phyloP scores from a whole-genome alignment of 2,888 invertebrate species.

The Ethmia dodecea region DNA sequence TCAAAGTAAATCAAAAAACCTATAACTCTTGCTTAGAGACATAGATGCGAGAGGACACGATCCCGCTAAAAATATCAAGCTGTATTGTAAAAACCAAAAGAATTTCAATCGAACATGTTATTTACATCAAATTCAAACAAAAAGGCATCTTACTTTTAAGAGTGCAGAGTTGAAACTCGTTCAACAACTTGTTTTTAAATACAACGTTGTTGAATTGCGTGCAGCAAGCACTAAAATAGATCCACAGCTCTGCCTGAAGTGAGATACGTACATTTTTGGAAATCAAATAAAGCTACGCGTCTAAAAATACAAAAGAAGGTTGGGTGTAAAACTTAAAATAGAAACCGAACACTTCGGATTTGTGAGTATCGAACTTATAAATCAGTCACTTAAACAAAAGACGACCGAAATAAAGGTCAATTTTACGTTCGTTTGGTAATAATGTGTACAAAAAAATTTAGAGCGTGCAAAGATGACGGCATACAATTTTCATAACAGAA shows the following conservation, averaged over 20 bases:
- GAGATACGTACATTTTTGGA: constrained; percentile 74
- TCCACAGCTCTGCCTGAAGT: constrained; percentile 49
- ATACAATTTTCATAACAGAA: constrained; percentile 7
- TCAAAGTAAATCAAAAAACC: too few relatives aligned
- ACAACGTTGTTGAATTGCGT: constrained; percentile 52
- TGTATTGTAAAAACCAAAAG: constrained; percentile 10
- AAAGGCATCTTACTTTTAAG: constrained; percentile 26
- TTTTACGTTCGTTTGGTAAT: constrained; percentile 31
- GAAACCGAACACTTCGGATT: constrained; percentile 31
- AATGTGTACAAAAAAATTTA: constrained; percentile 6
- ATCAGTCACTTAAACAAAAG: too few relatives aligned
- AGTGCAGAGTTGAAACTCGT: constrained; percentile 45
- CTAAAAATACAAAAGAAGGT: constrained; percentile 63
- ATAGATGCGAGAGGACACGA: constrained; percentile 8
- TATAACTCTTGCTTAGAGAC: too few relatives aligned
- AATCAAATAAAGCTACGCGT: constrained; percentile 62
- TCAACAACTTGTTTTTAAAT: constrained; percentile 35
- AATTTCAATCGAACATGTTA: constrained; percentile 26
- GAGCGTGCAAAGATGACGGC: constrained; percentile 8
- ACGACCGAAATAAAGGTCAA: constrained; percentile 33
- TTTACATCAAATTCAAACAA: constrained; percentile 21
- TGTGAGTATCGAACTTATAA: constrained; percentile 16
- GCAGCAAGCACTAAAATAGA: constrained; percentile 59
- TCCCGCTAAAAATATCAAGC: constrained; percentile 10
- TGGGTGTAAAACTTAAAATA: constrained; percentile 49